Percentiles rank a stretch among this genome's conserved stretches.
Conservation (phyloP, 1,140 invertebrate species). For the Drosophila punjabiensis region DNA sequence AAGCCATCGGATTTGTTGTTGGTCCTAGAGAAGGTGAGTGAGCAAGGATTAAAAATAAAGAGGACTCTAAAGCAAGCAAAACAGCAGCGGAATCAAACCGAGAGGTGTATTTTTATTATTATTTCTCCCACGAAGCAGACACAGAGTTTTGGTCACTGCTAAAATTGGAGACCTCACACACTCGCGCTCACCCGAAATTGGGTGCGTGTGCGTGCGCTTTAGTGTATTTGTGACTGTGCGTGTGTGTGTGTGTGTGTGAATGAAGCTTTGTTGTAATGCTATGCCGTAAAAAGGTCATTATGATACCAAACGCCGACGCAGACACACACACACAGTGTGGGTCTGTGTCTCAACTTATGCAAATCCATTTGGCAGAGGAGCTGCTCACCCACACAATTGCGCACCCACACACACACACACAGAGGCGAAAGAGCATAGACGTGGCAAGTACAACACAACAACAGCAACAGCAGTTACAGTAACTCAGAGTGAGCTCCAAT, state of each 20-base stretch:
- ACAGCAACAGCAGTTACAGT: conserved; percentile 24
- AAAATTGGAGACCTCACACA: conserved; percentile 61
- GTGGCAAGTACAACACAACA: conserved; percentile 40
- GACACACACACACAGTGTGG: conserved; percentile 17
- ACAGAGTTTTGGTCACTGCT: conserved; percentile 60
- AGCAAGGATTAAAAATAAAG: conserved; percentile 13
- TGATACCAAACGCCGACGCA: conserved; percentile 69
- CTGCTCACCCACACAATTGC: conserved; percentile 27
- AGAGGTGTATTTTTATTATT: conserved; percentile 30
- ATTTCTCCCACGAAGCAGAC: conserved; percentile 29
- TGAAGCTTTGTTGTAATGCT: conserved; percentile 69
- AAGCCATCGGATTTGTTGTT: conserved; percentile 82
- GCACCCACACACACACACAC: conserved; percentile 22
- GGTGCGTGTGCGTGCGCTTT: conserved; percentile 36
- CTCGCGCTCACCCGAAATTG: neutral
- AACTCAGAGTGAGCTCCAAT: conserved; percentile 41
- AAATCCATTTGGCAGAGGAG: conserved; percentile 73
- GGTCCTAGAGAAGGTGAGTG: conserved; percentile 82
- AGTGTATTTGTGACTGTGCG: conserved; percentile 9
- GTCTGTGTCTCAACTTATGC: conserved; percentile 67
- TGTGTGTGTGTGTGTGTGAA: conserved; percentile 34
- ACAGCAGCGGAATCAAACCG: neutral
- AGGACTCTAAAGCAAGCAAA: neutral
- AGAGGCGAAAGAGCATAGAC: conserved; percentile 37
- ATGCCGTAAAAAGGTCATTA: conserved; percentile 73